phyloP scores from a whole-genome alignment of 2,888 invertebrate genomes.

The Leptinotarsa juncta region DNA sequence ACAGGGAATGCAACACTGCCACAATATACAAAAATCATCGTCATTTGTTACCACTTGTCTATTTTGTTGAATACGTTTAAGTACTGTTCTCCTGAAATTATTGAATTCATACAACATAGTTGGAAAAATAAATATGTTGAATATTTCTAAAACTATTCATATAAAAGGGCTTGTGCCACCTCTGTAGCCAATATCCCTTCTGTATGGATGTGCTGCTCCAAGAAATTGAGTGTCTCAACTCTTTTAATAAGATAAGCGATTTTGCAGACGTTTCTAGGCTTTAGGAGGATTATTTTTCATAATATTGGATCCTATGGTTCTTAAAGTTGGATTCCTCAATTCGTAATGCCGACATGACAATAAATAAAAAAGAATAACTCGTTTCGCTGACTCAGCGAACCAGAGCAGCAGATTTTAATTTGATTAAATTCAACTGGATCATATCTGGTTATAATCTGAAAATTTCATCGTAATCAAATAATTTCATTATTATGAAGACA shows the following conservation, averaged over 20 bases:
- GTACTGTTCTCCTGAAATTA: too few species aligned
- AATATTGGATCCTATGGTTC: constrained; percentile 6
- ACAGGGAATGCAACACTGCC: too few species aligned
- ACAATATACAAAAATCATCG: too few species aligned
- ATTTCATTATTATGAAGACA: too few species aligned
- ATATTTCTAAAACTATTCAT: too few species aligned
- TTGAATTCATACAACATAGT: too few species aligned
- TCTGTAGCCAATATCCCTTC: not conserved
- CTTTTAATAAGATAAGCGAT: constrained; percentile 18
- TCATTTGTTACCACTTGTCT: too few species aligned
- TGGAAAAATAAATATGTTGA: too few species aligned
- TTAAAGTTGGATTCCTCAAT: not conserved
- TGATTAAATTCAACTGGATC: not conserved
- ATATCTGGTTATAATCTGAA: too few species aligned
- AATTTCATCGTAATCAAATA: too few species aligned
- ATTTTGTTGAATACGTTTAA: too few species aligned
- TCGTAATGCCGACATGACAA: not conserved
- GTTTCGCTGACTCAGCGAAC: not conserved
- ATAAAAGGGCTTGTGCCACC: not conserved
- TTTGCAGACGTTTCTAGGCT: constrained; percentile 10
- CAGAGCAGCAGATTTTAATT: not conserved
- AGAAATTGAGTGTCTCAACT: constrained; percentile 14
- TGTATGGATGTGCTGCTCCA: not conserved
- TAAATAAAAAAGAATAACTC: not conserved
- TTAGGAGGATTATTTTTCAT: not conserved